Base-by-base conservation (phyloP, 2,888 invertebrate species). In the Lepidocyrtoides sp. region DNA sequence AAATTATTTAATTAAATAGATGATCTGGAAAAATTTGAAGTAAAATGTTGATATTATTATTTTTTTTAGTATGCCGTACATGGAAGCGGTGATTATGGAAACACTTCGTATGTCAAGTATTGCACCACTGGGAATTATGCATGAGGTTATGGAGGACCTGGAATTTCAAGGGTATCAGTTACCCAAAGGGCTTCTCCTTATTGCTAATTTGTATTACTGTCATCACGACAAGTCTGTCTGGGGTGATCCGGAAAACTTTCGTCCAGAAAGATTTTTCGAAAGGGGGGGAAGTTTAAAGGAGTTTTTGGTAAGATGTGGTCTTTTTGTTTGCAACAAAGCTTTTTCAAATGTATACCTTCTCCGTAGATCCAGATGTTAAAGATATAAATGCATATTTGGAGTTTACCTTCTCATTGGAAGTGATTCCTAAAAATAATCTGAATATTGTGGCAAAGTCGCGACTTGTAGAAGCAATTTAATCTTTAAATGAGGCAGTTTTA, bases 71-170 rank as follows among this genome's bases (percentile, higher is more conserved):
- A 23, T 86, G 44, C 86, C 75, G 26, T 86, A 86, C 20, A 57
- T 44, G 1, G 86, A 86, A 60, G 86, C 86, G 0, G 75, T 77
- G 12, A 86, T 86, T 26, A 20, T 75, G 23, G 86, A 86, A 60
- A 60, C 86, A 1, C 26, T 86, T 14, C 75, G 86, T 4, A 4
- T 54, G 7, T 44, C 66, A 8, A 48, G 57, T 0, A 1, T 77
- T 10, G 41, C 57, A 7, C 2, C 86, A 1, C 17, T 20, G 0
- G 86, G 86, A 1, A 32, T 77, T 3, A 36, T 72, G 10, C 86
- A 77, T n/a, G 20, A 32, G n/a, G 5, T 48, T 0, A 4, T 20
- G 0, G 77, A 75, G 12, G 77, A 86, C 12, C 23, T n/a, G 14
- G 12, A 36, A 17, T 60, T 83, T n/a, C 12, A 83, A n/a, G 83